Evolutionary conservation across 2,888 invertebrate species (phyloP), one percentile per base, ranked within the genome.

Genomic region (Endotricha flammealis): DNA sequence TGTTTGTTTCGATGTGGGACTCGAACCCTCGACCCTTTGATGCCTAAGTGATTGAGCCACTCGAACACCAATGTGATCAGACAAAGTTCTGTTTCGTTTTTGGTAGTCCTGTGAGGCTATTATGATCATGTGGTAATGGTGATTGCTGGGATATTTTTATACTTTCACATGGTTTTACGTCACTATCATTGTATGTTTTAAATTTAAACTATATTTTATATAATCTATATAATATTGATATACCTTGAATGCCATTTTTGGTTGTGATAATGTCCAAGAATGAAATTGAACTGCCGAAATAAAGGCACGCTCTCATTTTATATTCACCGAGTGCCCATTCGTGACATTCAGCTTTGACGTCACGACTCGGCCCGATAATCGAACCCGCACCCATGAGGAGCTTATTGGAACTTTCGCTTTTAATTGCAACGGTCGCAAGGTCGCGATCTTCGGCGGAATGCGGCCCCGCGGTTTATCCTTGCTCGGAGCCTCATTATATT

Each of bases 191-290:
- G n/a, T n/a, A n/a, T n/a, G n/a, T n/a, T n/a, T n/a, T n/a, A n/a
- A n/a, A n/a, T n/a, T n/a, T n/a, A n/a, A n/a, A n/a, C n/a, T n/a
- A n/a, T n/a, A n/a, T n/a, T n/a, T n/a, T n/a, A n/a, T n/a, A n/a
- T n/a, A n/a, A n/a, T n/a, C n/a, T n/a, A n/a, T n/a, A n/a, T n/a
- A n/a, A n/a, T n/a, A 20, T 20, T 20, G 32, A 29, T 30, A 25
- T 71, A 78, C 77, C 76, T 79, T 78, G 65, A 77, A 77, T 66
- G 75, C 70, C 77, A 80, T 79, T 64, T 65, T 69, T 50, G 38
- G 55, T 53, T 53, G 63, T 65, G 53, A 42, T 58, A 52, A 53
- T 62, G 61, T 69, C 62, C 53, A 57, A 57, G 46, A 48, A 49
- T 60, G 55, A 62, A 61, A 59, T 59, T 46, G 66, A 64, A 75